These are phyloP conservation scores for Agonopterix alstromeriana DNA, from an alignment of 2,888 invertebrate species.

Conservation along the genomic window DNA sequence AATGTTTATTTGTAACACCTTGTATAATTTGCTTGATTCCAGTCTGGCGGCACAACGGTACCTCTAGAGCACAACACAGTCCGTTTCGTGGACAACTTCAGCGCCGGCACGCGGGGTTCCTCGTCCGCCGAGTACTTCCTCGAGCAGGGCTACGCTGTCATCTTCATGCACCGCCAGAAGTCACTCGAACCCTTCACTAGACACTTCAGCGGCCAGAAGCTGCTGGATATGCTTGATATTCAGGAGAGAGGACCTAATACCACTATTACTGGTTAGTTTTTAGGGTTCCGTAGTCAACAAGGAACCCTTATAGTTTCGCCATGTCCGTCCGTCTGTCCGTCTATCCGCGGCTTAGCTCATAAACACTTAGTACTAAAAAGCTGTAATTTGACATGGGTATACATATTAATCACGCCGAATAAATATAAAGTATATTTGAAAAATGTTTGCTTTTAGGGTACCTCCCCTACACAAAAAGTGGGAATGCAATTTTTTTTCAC, in stretches of 20 bases:
- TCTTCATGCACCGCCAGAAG: slow-evolving; percentile 94
- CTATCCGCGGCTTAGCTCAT: too few relatives aligned
- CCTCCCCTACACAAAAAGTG: too few relatives aligned
- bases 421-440: too few relatives aligned
- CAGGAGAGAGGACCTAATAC: slow-evolving; percentile 79
- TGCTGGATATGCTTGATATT: slow-evolving; percentile 86
- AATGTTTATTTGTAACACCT: too few relatives aligned
- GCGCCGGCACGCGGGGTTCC: slow-evolving; percentile 96
- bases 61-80: slow-evolving; percentile 98
- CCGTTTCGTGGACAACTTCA: slow-evolving; percentile 98
- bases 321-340: too few relatives aligned
- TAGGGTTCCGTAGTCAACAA: too few relatives aligned
- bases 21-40: slow-evolving; percentile 18
- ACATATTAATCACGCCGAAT: too few relatives aligned
- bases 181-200: slow-evolving; percentile 94
- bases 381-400: too few relatives aligned
- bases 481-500: too few relatives aligned
- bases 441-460: too few relatives aligned
- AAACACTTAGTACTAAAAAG: too few relatives aligned
- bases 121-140: slow-evolving; percentile 97
- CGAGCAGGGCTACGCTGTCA: slow-evolving; percentile 88
- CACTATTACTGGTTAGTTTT: slow-evolving; percentile 75
- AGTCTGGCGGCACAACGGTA: slow-evolving; percentile 98
- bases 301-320: too few relatives aligned
- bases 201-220: slow-evolving; percentile 87